Conservation (phyloP, 2,797 vertebrate genomes). For the Gymnopithys bicolor region DNA sequence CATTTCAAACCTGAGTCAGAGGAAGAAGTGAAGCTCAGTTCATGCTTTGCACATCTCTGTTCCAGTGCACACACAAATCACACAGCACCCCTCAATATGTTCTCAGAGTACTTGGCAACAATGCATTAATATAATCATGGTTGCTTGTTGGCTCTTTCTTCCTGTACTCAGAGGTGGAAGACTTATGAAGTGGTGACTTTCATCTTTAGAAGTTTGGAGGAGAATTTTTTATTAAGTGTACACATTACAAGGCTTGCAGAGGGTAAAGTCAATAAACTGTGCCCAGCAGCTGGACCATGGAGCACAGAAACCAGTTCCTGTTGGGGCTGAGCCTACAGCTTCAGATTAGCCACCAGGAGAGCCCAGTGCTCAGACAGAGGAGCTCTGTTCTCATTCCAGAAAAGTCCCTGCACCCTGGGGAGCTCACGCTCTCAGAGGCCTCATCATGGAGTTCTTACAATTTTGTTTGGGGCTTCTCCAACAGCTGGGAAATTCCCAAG, state of each 20-base stretch:
- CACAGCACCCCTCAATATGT: not conserved
- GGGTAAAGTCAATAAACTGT: slow-evolving; percentile 38
- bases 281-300: slow-evolving; percentile 14
- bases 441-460: not conserved
- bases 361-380: not conserved
- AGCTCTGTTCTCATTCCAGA: not conserved
- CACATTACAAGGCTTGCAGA: slow-evolving; percentile 12
- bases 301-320: slow-evolving; percentile 14
- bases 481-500: not conserved
- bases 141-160: not conserved
- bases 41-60: not conserved
- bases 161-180: not conserved
- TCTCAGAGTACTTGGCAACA: slow-evolving; percentile 8
- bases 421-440: not conserved
- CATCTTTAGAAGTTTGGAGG: not conserved
- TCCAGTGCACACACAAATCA: not conserved
- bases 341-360: not conserved
- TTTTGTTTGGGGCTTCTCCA: not conserved
- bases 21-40: not conserved
- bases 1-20: not conserved
- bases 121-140: not conserved
- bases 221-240: not conserved
- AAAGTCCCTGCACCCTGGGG: not conserved
- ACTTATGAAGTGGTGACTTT: slow-evolving; percentile 37
- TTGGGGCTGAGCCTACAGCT: not conserved